Evolutionary conservation across 2,797 vertebrate species (phyloP), one percentile per base, ranked within the genome.

Genomic region (Protosalanx chinensis): DNA sequence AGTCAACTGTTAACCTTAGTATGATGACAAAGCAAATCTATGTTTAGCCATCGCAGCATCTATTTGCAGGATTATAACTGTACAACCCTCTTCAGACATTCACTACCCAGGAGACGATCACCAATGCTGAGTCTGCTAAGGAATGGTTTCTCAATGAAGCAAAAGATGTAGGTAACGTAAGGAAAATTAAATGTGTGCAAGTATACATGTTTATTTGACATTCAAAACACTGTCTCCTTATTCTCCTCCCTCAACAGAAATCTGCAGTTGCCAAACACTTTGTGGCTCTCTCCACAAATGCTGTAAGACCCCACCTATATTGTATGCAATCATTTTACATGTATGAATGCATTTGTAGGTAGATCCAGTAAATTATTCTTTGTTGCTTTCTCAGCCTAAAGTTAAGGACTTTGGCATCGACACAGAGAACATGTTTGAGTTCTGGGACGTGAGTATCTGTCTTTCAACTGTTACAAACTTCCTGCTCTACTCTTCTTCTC

Each of bases 31-130:
- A 16, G 32, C 16, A 63, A 35, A 35, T 16, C 16, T 63, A 30
- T 32, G n/a, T n/a, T 64, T 32, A 37, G 33, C 61, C 32, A 4
- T 35, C n/a, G 18, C 18, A 64, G n/a, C 41, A 46, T 46, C 41
- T 46, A 13, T 46, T 46, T 46, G 1, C 41, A 46, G 41, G 0
- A 46, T 49, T 37, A 7, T 53, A 0, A 73, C 23, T 73, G 3
- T 35, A 13, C 65, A 63, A 75, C 8, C 79, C 7, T 35, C 4
- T 81, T 20, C 85, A 99, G 97, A 98, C 97, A 1, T 99, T 98
- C 76, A 99, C 97, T 82, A 98, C 97, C 5, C 97, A 98, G 82
- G 97, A 99, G 90, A 99, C 97, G 5, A 99, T 99, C 90, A 99
- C 97, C 10, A 99, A 99, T 0, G 97, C 97, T 0, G 96, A 98